phyloP scores from a whole-genome alignment of 2,888 invertebrate genomes.

The Ophioninae sp. region DNA sequence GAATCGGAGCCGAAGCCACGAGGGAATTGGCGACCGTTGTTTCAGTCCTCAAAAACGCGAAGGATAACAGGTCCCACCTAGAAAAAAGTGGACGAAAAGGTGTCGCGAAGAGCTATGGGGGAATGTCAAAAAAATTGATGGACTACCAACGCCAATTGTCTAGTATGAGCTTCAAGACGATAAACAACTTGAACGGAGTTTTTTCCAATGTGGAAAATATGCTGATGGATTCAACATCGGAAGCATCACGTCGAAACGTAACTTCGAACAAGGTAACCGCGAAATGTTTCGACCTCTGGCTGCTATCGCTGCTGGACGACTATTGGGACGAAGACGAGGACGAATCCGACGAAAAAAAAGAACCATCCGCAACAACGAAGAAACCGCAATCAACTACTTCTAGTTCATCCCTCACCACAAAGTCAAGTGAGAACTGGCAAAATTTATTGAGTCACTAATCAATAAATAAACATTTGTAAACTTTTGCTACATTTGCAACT shows the following conservation, averaged over 20 bases:
- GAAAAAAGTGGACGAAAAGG: slow-evolving; percentile 23
- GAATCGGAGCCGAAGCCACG: slow-evolving; percentile 47
- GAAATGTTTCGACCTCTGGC: slow-evolving; percentile 30
- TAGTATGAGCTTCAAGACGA: slow-evolving; percentile 46
- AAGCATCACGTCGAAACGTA: slow-evolving; percentile 31
- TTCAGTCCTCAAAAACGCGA: slow-evolving; percentile 62
- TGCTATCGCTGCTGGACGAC: slow-evolving; percentile 13
- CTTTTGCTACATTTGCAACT: not conserved
- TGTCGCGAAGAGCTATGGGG: not conserved
- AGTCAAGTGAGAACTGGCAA: slow-evolving; percentile 16
- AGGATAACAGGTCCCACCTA: slow-evolving; percentile 34
- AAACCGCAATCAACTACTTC: no score
- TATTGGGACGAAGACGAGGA: not conserved
- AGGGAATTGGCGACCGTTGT: slow-evolving; percentile 62
- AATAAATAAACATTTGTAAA: not conserved
- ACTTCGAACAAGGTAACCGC: slow-evolving; percentile 42
- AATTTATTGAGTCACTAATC: slow-evolving; percentile 26
- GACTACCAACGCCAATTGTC: slow-evolving; percentile 56
- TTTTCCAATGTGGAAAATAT: slow-evolving; percentile 58
- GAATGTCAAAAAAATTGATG: slow-evolving; percentile 56
- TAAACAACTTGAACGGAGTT: slow-evolving; percentile 60
- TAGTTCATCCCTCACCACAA: no score
- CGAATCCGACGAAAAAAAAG: not conserved
- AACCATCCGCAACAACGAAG: no score
- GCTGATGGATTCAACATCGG: slow-evolving; percentile 60